Evolutionary conservation across 2,888 invertebrate species (phyloP).

Genomic region (Silvanus unidentatus): DNA sequence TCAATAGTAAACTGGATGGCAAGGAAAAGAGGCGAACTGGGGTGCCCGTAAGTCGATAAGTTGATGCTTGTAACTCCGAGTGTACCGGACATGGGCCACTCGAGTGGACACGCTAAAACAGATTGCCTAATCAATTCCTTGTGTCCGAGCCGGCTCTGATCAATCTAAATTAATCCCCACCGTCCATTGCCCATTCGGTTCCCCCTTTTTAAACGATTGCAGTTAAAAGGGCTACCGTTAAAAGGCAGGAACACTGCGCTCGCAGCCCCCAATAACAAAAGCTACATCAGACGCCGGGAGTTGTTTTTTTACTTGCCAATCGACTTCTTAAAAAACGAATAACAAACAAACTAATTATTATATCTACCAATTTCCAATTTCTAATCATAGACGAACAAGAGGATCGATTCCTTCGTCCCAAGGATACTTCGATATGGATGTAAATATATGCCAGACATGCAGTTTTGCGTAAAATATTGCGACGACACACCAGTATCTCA

Average conservation of each 20-base stretch:
- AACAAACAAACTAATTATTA: background rate
- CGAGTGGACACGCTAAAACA: slow-evolving; percentile 49
- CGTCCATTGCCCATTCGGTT: slow-evolving; percentile 30
- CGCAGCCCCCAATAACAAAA: slow-evolving; percentile 17
- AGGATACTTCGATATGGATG: no score
- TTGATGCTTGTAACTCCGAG: slow-evolving; percentile 16
- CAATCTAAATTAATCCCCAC: slow-evolving; percentile 50
- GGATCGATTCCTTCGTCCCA: no score
- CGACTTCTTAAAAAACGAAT: background rate
- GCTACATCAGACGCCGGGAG: slow-evolving; percentile 14
- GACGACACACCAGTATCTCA: slow-evolving; percentile 25
- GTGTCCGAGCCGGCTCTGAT: slow-evolving; percentile 48
- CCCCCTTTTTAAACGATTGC: slow-evolving; percentile 40
- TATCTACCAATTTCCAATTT: no score
- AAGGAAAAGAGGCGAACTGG: slow-evolving; percentile 11
- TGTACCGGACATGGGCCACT: slow-evolving; percentile 45
- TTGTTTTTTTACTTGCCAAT: background rate
- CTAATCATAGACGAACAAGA: no score
- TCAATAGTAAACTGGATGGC: background rate
- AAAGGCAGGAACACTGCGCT: slow-evolving; percentile 1
- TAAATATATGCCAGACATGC: background rate
- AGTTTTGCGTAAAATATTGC: background rate
- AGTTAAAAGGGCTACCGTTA: slow-evolving; percentile 36
- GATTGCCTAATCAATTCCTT: slow-evolving; percentile 51
- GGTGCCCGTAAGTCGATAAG: background rate